Evolutionary conservation across 2,888 invertebrate species (phyloP).

Genomic region (Nyleta sp.): DNA sequence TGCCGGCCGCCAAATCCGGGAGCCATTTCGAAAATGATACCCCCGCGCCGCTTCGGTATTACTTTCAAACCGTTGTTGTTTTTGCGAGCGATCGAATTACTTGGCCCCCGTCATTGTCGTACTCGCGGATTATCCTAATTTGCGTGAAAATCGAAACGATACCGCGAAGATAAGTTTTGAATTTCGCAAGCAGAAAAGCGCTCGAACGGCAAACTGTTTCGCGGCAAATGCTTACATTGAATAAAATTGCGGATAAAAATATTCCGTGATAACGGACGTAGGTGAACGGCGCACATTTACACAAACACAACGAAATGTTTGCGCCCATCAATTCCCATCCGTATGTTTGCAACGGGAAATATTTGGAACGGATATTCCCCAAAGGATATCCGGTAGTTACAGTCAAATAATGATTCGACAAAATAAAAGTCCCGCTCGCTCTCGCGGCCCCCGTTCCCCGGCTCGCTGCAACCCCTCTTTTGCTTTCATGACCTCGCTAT

Average conservation of each 20-base stretch:
- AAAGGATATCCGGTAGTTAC: slow-evolving; percentile 65
- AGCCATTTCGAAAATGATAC: too few species aligned
- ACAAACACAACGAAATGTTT: slow-evolving; percentile 58
- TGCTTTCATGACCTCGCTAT: slow-evolving; percentile 64
- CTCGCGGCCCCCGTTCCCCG: background rate
- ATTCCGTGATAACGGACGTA: slow-evolving; percentile 41
- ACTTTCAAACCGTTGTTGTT: too few species aligned
- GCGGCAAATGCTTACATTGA: slow-evolving; percentile 51
- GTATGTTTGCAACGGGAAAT: slow-evolving; percentile 62
- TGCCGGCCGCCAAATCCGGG: too few species aligned
- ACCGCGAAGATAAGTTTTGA: slow-evolving; percentile 30
- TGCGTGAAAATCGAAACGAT: slow-evolving; percentile 41
- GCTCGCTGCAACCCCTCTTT: slow-evolving; percentile 3
- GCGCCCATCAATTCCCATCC: slow-evolving; percentile 60
- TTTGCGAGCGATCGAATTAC: slow-evolving; percentile 3
- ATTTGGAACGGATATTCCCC: slow-evolving; percentile 66
- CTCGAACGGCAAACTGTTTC: slow-evolving; percentile 39
- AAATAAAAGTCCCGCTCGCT: slow-evolving; percentile 60
- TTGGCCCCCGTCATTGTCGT: slow-evolving; percentile 7
- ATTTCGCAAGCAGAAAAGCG: slow-evolving; percentile 22
- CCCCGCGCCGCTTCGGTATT: too few species aligned
- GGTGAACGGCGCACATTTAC: slow-evolving; percentile 46
- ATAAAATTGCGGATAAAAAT: slow-evolving; percentile 58
- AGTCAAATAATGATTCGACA: slow-evolving; percentile 65
- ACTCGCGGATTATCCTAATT: slow-evolving; percentile 33